phyloP scores from a whole-genome alignment of 2,888 invertebrate species.

The Mimachlamys varia region DNA sequence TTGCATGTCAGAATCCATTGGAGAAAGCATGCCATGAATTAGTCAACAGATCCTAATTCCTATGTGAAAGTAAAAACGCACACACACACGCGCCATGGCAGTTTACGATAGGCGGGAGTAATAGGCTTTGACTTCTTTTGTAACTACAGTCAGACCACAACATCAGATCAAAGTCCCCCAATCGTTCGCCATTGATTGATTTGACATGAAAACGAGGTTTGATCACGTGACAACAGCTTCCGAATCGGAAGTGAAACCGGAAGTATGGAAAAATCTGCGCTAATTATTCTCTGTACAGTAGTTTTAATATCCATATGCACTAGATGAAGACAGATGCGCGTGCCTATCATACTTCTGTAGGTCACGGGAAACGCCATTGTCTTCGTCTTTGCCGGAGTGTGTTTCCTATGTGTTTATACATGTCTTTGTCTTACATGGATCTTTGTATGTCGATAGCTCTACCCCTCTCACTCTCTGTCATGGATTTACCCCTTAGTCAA shows the following conservation, averaged over 20 bases:
- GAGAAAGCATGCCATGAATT: not conserved
- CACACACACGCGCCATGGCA: not conserved
- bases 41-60: slow-evolving; percentile 1
- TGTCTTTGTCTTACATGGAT: too few relatives aligned
- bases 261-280: not conserved
- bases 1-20: not conserved
- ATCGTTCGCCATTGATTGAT: not conserved
- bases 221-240: slow-evolving; percentile 6
- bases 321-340: not conserved
- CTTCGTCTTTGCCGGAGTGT: too few relatives aligned
- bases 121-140: not conserved
- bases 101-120: not conserved
- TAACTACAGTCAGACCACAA: not conserved
- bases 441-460: too few relatives aligned
- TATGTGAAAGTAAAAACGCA: not conserved
- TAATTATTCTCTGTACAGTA: not conserved
- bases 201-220: not conserved
- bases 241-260: slow-evolving; percentile 10
- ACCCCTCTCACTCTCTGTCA: too few relatives aligned
- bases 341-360: not conserved
- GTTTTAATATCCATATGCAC: slow-evolving; percentile 4
- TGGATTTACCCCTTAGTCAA: too few relatives aligned
- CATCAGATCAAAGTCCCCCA: not conserved
- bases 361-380: not conserved
- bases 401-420: too few relatives aligned